Base-by-base conservation (phyloP, 2,113 vertebrate species). In the Malurus alboscapulatus region DNA sequence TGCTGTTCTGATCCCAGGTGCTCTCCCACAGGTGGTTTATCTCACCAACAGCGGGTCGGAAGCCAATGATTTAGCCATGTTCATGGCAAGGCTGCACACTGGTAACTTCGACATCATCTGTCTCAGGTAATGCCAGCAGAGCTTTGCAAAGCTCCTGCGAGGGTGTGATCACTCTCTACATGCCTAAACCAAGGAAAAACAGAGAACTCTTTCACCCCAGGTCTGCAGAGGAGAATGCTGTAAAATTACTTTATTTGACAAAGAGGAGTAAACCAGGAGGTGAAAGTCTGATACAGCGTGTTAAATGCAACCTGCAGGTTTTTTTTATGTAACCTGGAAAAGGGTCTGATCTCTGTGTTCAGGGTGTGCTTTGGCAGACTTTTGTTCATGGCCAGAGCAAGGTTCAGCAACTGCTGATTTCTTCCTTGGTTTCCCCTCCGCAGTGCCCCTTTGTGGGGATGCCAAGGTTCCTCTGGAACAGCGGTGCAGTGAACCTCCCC, bases 21-120 rank as follows among this genome's bases (percentile, higher is more conserved):
- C 57, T 82, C 72, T 80, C 26, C 87, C 10, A 1, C 54, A 99
- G 99, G 98, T 99, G 65, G 75, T 99, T 83, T 99, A 98, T 94
- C 92, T 99, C 71, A 98, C 98, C 58, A 99, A 99, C 97, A 99
- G 99, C 1, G 99, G 99, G 78, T 99, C 99, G 5, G 99, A 99
- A 93, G 99, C 99, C 79, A 99, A 99, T 34, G 99, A 99, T 66
- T 92, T 99, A 45, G 99, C 99, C 3, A 97, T 99, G 98, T 55
- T 99, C 77, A 98, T 99, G 98, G 98, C 99, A 78, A 98, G 99
- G 73, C 61, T 98, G 3, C 91, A 99, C 93, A 98, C 99, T 5
- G 94, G 95, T 26, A 98, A 98, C 94, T 98, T 96, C 48, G 98
- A 99, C 92, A 97, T 99, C 94, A 98, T 99, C 95, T 98, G 95